phyloP scores from a whole-genome alignment of 2,888 invertebrate species.

The Minunthozetes semirufus region DNA sequence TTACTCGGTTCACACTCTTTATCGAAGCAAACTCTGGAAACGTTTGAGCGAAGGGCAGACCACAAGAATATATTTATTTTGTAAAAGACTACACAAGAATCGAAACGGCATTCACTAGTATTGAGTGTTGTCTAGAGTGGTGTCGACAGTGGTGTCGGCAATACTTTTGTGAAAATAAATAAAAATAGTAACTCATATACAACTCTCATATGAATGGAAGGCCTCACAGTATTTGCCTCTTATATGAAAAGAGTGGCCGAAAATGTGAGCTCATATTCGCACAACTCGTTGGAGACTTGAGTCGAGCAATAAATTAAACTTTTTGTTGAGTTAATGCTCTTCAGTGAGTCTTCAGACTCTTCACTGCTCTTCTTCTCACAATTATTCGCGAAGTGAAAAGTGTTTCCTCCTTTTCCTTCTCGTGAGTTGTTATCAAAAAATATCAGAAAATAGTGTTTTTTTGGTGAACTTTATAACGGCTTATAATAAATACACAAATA shows the following conservation, averaged over 20 bases:
- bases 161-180: conserved; percentile 14
- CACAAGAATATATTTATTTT: not conserved
- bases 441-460: conserved; percentile 1
- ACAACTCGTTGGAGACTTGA: conserved; percentile 17
- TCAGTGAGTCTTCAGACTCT: too few species aligned
- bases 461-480: not conserved
- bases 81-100: not conserved
- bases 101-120: not conserved
- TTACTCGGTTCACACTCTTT: not conserved
- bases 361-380: not conserved
- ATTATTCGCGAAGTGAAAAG: conserved; percentile 1
- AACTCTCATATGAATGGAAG: not conserved
- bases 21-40: not conserved
- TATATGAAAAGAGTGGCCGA: not conserved
- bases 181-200: conserved; percentile 28
- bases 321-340: not conserved
- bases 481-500: conserved; percentile 1
- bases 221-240: not conserved
- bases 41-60: not conserved
- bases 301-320: not conserved
- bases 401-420: not conserved
- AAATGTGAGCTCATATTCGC: conserved; percentile 2
- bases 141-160: not conserved
- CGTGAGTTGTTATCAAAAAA: conserved; percentile 17
- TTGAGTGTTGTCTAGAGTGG: not conserved